Conservation (phyloP, 2,113 vertebrate species). For the Barnardius zonarius region DNA sequence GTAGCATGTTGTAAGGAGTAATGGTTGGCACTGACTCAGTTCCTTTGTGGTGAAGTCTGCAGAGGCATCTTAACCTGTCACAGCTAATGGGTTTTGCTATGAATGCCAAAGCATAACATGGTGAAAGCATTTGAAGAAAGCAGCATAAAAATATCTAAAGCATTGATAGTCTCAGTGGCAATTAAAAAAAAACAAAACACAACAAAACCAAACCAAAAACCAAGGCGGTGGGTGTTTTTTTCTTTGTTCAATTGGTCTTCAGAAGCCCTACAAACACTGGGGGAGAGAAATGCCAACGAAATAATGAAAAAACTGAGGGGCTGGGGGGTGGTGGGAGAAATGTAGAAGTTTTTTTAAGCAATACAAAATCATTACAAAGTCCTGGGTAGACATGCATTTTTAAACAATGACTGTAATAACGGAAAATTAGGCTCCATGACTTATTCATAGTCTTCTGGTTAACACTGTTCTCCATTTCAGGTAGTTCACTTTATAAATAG, state of each 20-base stretch:
- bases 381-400: conserved; percentile 76
- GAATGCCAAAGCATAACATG: conserved; percentile 63
- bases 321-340: background rate
- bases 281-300: conserved; percentile 48
- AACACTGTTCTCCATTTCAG: conserved; percentile 61
- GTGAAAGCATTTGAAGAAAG: conserved; percentile 59
- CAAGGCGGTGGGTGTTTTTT: background rate
- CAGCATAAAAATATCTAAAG: conserved; percentile 35
- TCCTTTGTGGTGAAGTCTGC: conserved; percentile 44
- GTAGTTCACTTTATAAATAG: conserved; percentile 68
- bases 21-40: conserved; percentile 30
- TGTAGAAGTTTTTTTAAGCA: conserved; percentile 72
- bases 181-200: background rate
- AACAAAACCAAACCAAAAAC: background rate
- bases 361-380: conserved; percentile 73
- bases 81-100: conserved; percentile 62
- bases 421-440: conserved; percentile 79
- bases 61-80: conserved; percentile 65
- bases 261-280: background rate
- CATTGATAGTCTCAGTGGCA: conserved; percentile 18
- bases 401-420: conserved; percentile 78
- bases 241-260: background rate
- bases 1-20: background rate
- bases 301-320: conserved; percentile 43
- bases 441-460: conserved; percentile 79